Evolutionary conservation across 1,140 invertebrate genomes (phyloP).

Genomic region (Pygmarrhopalites habei): DNA sequence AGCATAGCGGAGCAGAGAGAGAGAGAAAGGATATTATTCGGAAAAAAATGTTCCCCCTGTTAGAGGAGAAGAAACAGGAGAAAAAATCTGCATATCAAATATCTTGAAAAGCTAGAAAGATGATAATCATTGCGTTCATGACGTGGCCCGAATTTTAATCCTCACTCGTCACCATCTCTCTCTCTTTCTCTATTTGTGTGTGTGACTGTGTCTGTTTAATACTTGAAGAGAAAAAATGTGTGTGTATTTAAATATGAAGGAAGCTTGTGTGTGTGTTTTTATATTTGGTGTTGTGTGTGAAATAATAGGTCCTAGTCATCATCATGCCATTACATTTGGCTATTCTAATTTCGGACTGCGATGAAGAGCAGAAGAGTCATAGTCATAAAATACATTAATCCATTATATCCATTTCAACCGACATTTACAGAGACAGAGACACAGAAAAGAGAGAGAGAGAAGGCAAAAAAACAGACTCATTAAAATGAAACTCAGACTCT

Average conservation of each 20-base stretch:
- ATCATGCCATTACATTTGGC: not conserved
- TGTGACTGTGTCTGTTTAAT: not conserved
- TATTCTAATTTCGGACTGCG: too few species aligned
- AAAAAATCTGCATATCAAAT: conserved; percentile 13
- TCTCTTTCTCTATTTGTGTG: not conserved
- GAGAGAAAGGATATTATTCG: too few species aligned
- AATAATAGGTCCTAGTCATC: not conserved
- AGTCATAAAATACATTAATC: too few species aligned
- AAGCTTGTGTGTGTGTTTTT: not conserved
- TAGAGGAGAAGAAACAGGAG: not conserved
- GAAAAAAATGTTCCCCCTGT: not conserved
- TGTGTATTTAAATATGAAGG: not conserved
- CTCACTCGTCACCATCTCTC: not conserved
- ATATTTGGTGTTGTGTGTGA: not conserved
- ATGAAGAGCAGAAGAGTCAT: too few species aligned
- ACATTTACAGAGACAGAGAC: too few species aligned
- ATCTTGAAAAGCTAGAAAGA: not conserved
- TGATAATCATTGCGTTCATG: conserved; percentile 2
- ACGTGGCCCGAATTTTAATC: conserved; percentile 2
- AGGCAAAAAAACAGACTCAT: too few species aligned
- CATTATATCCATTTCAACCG: too few species aligned
- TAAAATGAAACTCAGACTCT: too few species aligned
- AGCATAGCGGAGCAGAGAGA: too few species aligned
- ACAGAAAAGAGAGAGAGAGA: too few species aligned
- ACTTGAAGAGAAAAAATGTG: not conserved